phyloP scores from a whole-genome alignment of 2,113 vertebrate genomes.

The Zosterops lateralis region DNA sequence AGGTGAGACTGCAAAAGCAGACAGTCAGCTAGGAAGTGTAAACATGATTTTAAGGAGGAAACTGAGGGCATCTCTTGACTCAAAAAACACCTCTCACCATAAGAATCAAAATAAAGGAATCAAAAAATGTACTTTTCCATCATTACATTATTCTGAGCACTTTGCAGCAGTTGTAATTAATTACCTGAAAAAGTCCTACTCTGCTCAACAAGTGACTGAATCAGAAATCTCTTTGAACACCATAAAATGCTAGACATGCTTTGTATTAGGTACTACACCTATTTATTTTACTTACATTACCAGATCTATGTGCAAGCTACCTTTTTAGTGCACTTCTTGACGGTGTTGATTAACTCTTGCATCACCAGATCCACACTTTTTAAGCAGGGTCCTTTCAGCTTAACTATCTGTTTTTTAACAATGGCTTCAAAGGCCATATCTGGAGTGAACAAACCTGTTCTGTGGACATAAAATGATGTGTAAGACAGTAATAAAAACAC shows the following conservation, averaged over 20 bases:
- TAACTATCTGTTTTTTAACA: slow-evolving; percentile 82
- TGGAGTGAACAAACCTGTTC: slow-evolving; percentile 81
- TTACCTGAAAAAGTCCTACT: neutral
- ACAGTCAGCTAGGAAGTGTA: neutral
- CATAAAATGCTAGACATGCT: neutral
- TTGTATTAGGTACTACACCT: neutral
- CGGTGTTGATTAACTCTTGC: slow-evolving; percentile 80
- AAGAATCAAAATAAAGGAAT: neutral
- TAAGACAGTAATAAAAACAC: slow-evolving; percentile 1
- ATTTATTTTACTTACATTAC: neutral
- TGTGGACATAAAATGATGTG: slow-evolving; percentile 40
- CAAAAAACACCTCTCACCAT: neutral
- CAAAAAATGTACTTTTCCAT: neutral
- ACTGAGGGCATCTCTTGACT: neutral
- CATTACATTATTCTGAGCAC: neutral
- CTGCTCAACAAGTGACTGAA: neutral
- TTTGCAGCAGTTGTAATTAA: neutral
- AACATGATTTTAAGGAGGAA: neutral
- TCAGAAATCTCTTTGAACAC: neutral
- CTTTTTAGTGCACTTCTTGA: slow-evolving; percentile 81
- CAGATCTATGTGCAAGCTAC: slow-evolving; percentile 44
- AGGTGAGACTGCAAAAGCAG: neutral
- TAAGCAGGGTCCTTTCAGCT: slow-evolving; percentile 79
- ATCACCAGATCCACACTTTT: slow-evolving; percentile 83
- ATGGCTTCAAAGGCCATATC: slow-evolving; percentile 83